Percentiles rank a stretch among this genome's conserved stretches.
phyloP scores from a whole-genome alignment of 2,888 invertebrate species.

The Scaptomyza parva region DNA sequence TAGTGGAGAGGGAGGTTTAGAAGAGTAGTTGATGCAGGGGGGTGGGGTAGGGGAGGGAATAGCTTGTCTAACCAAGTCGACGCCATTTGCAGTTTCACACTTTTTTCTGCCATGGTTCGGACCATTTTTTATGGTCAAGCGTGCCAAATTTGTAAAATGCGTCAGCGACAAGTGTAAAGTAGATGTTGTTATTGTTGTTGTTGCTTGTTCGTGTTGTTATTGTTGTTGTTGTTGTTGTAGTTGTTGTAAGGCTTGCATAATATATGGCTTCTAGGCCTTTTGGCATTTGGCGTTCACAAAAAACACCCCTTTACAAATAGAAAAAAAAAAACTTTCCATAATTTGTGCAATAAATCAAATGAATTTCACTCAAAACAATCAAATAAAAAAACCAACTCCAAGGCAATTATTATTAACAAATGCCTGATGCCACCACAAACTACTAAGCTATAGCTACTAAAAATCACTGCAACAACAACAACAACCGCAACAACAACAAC shows the following conservation, averaged over 20 bases:
- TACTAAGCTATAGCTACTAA: constrained; percentile 17
- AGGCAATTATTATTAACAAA: constrained; percentile 73
- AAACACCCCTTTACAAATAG: constrained; percentile 31
- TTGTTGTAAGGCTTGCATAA: constrained; percentile 63
- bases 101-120: constrained; percentile 65
- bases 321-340: constrained; percentile 55
- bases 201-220: constrained; percentile 40
- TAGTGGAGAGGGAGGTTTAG: no score
- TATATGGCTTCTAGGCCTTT: constrained; percentile 43
- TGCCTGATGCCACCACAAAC: constrained; percentile 44
- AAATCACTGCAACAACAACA: constrained; percentile 27
- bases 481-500: constrained; percentile 46
- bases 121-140: constrained; percentile 79
- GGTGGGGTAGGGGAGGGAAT: not conserved
- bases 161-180: constrained; percentile 76
- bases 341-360: constrained; percentile 80
- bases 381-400: constrained; percentile 62
- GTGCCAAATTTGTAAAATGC: constrained; percentile 80
- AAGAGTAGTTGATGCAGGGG: not conserved
- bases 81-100: constrained; percentile 79
- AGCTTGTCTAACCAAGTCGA: constrained; percentile 72
- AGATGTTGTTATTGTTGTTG: constrained; percentile 36
- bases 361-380: constrained; percentile 78
- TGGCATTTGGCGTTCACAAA: constrained; percentile 14
- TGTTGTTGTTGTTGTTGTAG: constrained; percentile 31